Percentiles rank a stretch among this genome's conserved stretches.
These are phyloP conservation scores for Lamprologus ornatipinnis DNA, from an alignment of 2,113 vertebrate species.

Conservation along the genomic window DNA sequence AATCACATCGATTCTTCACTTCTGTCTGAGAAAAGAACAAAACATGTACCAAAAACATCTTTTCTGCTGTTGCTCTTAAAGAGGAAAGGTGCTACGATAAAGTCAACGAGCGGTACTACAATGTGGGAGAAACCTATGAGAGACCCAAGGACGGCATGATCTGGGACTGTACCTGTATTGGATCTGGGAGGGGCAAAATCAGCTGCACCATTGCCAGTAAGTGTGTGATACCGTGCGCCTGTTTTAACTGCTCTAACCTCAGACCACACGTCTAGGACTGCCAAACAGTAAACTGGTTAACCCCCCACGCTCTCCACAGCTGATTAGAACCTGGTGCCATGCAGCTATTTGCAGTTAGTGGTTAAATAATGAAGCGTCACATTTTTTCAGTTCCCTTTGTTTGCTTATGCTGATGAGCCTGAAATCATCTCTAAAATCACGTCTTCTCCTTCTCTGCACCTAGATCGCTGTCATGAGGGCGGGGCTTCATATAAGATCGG, in stretches of 20 bases:
- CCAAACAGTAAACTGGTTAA: slow-evolving; percentile 15
- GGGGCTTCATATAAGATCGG: slow-evolving; percentile 95
- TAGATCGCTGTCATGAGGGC: slow-evolving; percentile 95
- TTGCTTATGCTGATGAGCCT: neutral
- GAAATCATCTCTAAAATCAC: neutral
- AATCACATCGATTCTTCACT: neutral
- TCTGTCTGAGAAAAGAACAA: neutral
- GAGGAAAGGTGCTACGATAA: slow-evolving; percentile 94
- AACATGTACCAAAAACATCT: neutral
- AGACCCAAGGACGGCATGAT: slow-evolving; percentile 95
- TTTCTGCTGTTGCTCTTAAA: slow-evolving; percentile 40
- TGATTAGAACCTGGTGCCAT: slow-evolving; percentile 8
- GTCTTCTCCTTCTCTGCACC: neutral
- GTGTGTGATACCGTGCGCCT: neutral
- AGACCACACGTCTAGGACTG: slow-evolving; percentile 10
- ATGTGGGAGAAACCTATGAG: slow-evolving; percentile 90
- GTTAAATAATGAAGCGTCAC: slow-evolving; percentile 21
- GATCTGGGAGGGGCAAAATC: slow-evolving; percentile 78
- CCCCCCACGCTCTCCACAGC: neutral
- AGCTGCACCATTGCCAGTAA: slow-evolving; percentile 72
- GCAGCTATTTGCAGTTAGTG: slow-evolving; percentile 31
- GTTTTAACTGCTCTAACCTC: neutral
- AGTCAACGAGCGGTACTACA: slow-evolving; percentile 80
- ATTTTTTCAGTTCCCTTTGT: neutral
- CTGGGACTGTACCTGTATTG: slow-evolving; percentile 98